Base-by-base conservation (phyloP, 37 sponge, comb jelly and placozoan genomes). In the Eunapius fragilis region DNA sequence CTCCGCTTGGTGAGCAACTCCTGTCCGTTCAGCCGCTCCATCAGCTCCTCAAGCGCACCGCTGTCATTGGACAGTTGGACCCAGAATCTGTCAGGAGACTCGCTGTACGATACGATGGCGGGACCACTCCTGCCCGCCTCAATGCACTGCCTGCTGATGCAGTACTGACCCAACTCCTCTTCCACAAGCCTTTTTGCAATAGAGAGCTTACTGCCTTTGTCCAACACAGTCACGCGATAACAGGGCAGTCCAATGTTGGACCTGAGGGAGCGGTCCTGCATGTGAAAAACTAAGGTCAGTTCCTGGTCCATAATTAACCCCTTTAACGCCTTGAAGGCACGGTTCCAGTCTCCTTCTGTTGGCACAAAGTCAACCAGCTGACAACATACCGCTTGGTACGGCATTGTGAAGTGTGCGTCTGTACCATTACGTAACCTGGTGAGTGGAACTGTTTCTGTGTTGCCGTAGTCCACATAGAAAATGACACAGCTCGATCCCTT, bases 391-490 rank as follows among this genome's bases (percentile, higher is more conserved):
- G 87, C 93, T 68, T 92, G 93, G n/a, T 72, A 76, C 11, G 90
- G 87, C 17, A 50, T 50, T 12, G n/a, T 28, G 31, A 84, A 85
- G 19, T 48, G 32, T 2, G 48, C 12, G 14, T 31, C 79, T 3
- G 38, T 47, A 2, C 74, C 69, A 5, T 80, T 74, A 26, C 58
- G 22, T 11, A 91, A n/a, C 3, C 71, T 25, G 5, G 41, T 0
- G 19, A 77, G 14, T 0, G 86, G 67, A 24, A 95, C 67, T 14
- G 68, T 47, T 67, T 95, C 95, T 5, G 72, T 41, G 73, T 95
- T 92, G 27, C 95, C 95, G 74, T 95, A 95, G 72, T 95, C 95
- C 0, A 92, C 82, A 45, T 85, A 95, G 36, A 58, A 92, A 27
- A 95, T 87, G 23, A 47, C 80, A 11, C 73, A 41, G 5, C 68